A percentile compares a stretch with the other conserved stretches of the same genome.
Evolutionary conservation across 2,888 invertebrate species (phyloP).

Genomic region (Cabera pusaria): DNA sequence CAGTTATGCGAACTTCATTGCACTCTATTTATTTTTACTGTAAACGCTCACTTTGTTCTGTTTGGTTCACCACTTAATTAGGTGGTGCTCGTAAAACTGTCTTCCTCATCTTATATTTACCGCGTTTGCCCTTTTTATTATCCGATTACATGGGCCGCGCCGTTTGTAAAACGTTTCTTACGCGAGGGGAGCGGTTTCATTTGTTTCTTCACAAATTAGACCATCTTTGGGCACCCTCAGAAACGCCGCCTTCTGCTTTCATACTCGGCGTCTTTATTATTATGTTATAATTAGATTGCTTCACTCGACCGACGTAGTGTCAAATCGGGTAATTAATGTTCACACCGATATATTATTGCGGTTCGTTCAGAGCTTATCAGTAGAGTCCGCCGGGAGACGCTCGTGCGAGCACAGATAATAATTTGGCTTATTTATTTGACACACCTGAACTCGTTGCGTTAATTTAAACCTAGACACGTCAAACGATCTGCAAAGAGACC

Average conservation of each 20-base stretch:
- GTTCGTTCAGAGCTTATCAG: constrained; percentile 69
- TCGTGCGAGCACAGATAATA: constrained; percentile 45
- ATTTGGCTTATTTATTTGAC: constrained; percentile 46
- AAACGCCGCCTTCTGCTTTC: constrained; percentile 36
- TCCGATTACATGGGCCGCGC: constrained; percentile 82
- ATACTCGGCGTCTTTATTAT: constrained; percentile 42
- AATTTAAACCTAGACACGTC: constrained; percentile 17
- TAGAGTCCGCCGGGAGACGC: constrained; percentile 62
- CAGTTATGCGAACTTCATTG: constrained; percentile 24
- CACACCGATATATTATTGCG: constrained; percentile 71
- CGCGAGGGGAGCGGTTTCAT: constrained; percentile 81
- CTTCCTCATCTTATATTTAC: constrained; percentile 84
- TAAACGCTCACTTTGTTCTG: constrained; percentile 75
- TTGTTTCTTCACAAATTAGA: constrained; percentile 81
- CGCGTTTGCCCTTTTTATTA: constrained; percentile 84
- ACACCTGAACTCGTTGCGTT: constrained; percentile 21
- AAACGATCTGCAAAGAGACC: constrained; percentile 9
- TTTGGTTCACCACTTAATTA: constrained; percentile 82
- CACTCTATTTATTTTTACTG: constrained; percentile 54
- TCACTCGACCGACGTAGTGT: constrained; percentile 55
- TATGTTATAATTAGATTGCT: constrained; percentile 70
- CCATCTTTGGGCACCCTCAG: constrained; percentile 52
- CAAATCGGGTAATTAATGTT: constrained; percentile 73
- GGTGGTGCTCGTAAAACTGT: constrained; percentile 83
- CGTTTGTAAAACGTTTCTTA: constrained; percentile 76